Evolutionary conservation across 2,113 vertebrate species (phyloP).

Genomic region (Grallaria varia): DNA sequence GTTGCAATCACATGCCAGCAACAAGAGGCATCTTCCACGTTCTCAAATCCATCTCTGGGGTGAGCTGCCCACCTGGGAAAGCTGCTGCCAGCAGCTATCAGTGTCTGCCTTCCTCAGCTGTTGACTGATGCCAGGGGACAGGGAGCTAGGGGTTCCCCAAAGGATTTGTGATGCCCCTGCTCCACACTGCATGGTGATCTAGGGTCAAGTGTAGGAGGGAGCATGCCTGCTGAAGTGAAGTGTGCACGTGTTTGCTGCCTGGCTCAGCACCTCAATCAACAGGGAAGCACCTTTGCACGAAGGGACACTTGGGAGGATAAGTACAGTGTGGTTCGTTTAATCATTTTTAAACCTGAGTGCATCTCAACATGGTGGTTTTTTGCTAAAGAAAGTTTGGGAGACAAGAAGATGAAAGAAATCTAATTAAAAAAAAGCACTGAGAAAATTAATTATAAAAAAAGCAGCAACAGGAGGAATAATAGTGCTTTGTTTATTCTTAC

Average conservation of each 20-base stretch:
- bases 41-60: not conserved
- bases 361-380: not conserved
- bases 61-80: accelerated
- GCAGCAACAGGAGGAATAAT: not conserved
- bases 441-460: slow-evolving; percentile 7
- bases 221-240: not conserved
- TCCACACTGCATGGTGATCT: accelerated
- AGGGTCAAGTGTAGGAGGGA: not conserved
- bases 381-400: not conserved
- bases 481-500: slow-evolving; percentile 46
- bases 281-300: not conserved
- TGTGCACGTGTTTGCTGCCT: not conserved
- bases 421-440: not conserved
- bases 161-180: accelerated
- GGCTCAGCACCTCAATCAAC: not conserved
- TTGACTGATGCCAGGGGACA: not conserved
- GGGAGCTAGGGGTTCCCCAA: not conserved
- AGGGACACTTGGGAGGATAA: not conserved
- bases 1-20: not conserved
- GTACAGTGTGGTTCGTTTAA: not conserved
- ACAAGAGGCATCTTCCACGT: accelerated
- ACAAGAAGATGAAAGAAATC: slow-evolving; percentile 24
- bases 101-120: not conserved
- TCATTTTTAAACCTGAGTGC: not conserved
- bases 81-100: not conserved